Conservation (phyloP, 2,113 vertebrate species). For the Cyphomyrus discorhynchus region DNA sequence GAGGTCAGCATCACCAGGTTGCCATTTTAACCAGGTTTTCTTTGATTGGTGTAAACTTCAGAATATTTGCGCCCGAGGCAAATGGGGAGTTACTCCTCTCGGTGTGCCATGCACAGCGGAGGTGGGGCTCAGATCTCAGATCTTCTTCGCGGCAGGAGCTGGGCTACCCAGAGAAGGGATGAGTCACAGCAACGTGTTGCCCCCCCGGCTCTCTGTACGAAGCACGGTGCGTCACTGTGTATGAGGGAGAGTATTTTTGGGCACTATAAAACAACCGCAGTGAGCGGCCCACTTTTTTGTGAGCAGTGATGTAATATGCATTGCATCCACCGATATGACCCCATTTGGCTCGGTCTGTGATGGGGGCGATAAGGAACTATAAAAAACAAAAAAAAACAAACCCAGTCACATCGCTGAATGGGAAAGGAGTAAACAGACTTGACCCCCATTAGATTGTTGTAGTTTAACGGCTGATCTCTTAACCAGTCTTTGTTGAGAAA, state of each 20-base stretch:
- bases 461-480: not conserved
- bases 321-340: not conserved
- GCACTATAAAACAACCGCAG: not conserved
- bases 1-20: not conserved
- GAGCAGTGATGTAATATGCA: constrained; percentile 7
- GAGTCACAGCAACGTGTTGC: not conserved
- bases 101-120: not conserved
- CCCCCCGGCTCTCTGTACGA: not conserved
- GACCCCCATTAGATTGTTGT: not conserved
- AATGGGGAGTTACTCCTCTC: not conserved
- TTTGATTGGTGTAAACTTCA: not conserved
- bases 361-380: not conserved
- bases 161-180: not conserved
- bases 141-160: not conserved
- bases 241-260: not conserved
- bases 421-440: not conserved
- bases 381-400: not conserved
- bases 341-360: not conserved
- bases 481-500: not conserved
- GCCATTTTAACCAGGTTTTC: not conserved
- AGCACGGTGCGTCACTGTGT: not conserved
- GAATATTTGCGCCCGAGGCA: not conserved
- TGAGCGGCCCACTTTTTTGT: not conserved
- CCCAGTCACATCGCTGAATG: not conserved
- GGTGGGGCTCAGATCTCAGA: not conserved